Percentiles rank a stretch among this genome's conserved stretches.
Conservation (phyloP, 1,140 invertebrate genomes). For the Diprion similis region DNA sequence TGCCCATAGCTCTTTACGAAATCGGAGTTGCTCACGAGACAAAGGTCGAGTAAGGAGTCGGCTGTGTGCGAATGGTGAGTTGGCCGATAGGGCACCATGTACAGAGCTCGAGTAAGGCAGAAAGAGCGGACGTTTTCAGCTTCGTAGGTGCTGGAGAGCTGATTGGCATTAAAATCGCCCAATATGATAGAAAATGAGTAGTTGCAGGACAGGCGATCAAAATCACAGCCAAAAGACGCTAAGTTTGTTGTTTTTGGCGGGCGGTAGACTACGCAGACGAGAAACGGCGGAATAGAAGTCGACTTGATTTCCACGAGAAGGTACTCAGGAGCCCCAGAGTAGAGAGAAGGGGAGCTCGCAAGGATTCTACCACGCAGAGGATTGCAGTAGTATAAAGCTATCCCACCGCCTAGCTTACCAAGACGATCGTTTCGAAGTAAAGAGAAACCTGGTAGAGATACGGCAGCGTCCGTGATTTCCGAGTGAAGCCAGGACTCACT, state of each 20-base stretch:
- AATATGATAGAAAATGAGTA: not conserved
- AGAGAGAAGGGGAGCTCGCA: not conserved
- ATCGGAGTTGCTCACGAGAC: not conserved
- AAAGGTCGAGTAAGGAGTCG: conserved; percentile 6
- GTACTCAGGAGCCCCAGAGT: conserved; percentile 9
- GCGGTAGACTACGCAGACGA: conserved; percentile 17
- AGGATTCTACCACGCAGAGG: not conserved
- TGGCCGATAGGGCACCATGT: not conserved
- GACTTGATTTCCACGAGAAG: not conserved
- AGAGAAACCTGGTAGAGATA: not conserved
- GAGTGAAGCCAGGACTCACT: conserved; percentile 1
- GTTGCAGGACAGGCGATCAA: not conserved
- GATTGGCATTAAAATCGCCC: not conserved
- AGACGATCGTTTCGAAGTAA: conserved; percentile 8
- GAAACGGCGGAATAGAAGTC: not conserved
- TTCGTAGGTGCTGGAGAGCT: not conserved
- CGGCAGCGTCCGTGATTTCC: not conserved
- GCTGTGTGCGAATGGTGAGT: not conserved
- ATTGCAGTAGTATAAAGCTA: conserved; percentile 2
- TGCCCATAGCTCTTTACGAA: not conserved
- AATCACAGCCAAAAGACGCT: not conserved
- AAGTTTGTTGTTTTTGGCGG: not conserved
- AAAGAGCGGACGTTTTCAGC: not conserved
- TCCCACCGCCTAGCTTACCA: conserved; percentile 11
- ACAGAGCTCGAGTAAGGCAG: not conserved